Evolutionary conservation across 2,113 vertebrate genomes (phyloP), one percentile per base, ranked within the genome.

Genomic region (Uria aalge): DNA sequence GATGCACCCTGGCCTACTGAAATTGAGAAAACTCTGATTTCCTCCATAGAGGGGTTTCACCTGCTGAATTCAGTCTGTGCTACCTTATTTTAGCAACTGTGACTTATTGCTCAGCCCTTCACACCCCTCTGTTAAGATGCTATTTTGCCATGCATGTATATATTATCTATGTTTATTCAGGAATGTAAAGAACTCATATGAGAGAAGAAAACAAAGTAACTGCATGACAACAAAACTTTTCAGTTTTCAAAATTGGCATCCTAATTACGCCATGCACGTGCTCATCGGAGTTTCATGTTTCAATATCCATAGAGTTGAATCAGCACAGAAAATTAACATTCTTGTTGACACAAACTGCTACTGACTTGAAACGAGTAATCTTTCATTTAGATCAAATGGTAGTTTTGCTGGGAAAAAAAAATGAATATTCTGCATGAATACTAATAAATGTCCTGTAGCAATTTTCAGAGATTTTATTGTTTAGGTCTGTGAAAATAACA

Each of bases 251-350:
- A 90, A 76, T 1, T 57, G 56, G 34, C 52, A 68, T 89, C 1
- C 2, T 91, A 89, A 84, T 81, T 86, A 75, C 2, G 8, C 40
- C 2, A 1, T 12, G 17, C 53, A 73, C 4, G 8, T 48, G 13
- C 53, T 79, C 63, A 72, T 93, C 78, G 59, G 32, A 87, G 32
- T 96, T 76, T 76, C 50, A 34, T 50, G 71, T 78, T 84, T 93
- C 67, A 74, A 12, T 69, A 96, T 66, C 62, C 53, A 52, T 27
- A 83, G 40, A 63, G 71, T 77, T 95, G 92, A 93, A 79, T 94
- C 69, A 83, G 85, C 81, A 93, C 27, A 76, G 57, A 90, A 90
- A 85, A 95, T 41, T 21, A 90, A 83, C n/a, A 29, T 85, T 88
- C 57, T 64, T 82, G 77, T 69, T 94, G 87, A 92, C 45, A 72